Evolutionary conservation across 2,113 vertebrate genomes (phyloP).

Genomic region (Barbus barbus): DNA sequence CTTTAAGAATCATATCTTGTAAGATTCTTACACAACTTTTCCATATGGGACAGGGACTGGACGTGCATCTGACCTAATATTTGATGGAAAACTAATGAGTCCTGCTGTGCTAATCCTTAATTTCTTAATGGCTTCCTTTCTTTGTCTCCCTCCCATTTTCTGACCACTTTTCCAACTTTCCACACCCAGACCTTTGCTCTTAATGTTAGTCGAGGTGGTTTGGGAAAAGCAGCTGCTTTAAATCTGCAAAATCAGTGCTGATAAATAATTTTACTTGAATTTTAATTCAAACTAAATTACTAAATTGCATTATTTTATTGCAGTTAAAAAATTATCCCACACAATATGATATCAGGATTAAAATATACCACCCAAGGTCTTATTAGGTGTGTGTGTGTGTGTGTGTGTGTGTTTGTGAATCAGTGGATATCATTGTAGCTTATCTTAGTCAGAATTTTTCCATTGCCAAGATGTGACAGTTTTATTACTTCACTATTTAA

Average conservation of each 20-base stretch:
- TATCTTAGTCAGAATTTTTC: not conserved
- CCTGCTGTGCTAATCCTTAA: not conserved
- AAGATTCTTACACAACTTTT: not conserved
- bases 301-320: too few relatives aligned
- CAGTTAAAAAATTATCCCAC: not conserved
- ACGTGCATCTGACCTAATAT: not conserved
- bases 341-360: too few relatives aligned
- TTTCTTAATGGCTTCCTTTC: slow-evolving; percentile 8
- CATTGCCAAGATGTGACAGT: not conserved
- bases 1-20: too few relatives aligned
- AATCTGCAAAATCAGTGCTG: not conserved
- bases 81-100: not conserved
- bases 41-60: too few relatives aligned
- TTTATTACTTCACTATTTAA: not conserved
- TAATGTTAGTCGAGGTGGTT: not conserved
- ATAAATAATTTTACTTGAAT: too few relatives aligned
- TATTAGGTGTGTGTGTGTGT: not conserved
- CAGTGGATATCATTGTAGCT: too few relatives aligned
- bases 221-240: not conserved
- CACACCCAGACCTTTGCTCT: not conserved
- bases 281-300: too few relatives aligned
- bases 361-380: not conserved
- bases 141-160: too few relatives aligned
- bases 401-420: too few relatives aligned
- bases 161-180: not conserved